A percentile compares a stretch with the other conserved stretches of the same genome.
Conservation (phyloP, 1,140 invertebrate genomes). For the Drosophila neocordata region DNA sequence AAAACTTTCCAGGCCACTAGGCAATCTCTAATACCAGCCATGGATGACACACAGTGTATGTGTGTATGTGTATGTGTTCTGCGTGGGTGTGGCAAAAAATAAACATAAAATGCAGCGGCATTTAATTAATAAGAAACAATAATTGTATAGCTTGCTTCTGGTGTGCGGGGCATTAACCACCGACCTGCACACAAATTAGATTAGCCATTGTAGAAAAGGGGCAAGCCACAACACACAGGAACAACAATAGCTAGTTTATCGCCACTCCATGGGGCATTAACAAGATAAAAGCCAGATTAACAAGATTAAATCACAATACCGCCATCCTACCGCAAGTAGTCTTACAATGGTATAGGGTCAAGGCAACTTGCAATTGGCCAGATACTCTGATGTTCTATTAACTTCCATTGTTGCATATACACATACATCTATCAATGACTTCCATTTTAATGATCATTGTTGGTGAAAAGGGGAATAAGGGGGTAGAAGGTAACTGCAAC, state of each 20-base stretch:
- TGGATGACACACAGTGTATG: background rate
- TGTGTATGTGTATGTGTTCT: background rate
- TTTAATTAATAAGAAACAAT: slow-evolving; percentile 69
- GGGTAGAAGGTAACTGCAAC: slow-evolving; percentile 30
- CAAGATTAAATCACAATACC: slow-evolving; percentile 66
- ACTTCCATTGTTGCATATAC: slow-evolving; percentile 16
- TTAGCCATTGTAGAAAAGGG: slow-evolving; percentile 32
- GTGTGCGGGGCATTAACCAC: background rate
- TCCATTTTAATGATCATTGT: slow-evolving; percentile 58
- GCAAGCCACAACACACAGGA: background rate
- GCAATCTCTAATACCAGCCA: slow-evolving; percentile 43
- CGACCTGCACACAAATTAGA: slow-evolving; percentile 66
- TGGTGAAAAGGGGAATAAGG: background rate
- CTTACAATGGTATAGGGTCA: too few relatives aligned
- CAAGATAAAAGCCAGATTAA: slow-evolving; percentile 73
- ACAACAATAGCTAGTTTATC: slow-evolving; percentile 32
- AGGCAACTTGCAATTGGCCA: slow-evolving; percentile 21
- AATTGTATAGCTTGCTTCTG: slow-evolving; percentile 20
- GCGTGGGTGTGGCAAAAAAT: slow-evolving; percentile 44
- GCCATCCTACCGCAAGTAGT: background rate
- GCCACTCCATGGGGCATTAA: slow-evolving; percentile 53
- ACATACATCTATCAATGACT: slow-evolving; percentile 34
- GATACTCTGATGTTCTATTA: background rate
- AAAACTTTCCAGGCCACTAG: slow-evolving; percentile 62
- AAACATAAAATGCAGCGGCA: slow-evolving; percentile 53